Evolutionary conservation across 2,888 invertebrate species (phyloP), one percentile per base, ranked within the genome.

Genomic region (Cistogaster globosa): DNA sequence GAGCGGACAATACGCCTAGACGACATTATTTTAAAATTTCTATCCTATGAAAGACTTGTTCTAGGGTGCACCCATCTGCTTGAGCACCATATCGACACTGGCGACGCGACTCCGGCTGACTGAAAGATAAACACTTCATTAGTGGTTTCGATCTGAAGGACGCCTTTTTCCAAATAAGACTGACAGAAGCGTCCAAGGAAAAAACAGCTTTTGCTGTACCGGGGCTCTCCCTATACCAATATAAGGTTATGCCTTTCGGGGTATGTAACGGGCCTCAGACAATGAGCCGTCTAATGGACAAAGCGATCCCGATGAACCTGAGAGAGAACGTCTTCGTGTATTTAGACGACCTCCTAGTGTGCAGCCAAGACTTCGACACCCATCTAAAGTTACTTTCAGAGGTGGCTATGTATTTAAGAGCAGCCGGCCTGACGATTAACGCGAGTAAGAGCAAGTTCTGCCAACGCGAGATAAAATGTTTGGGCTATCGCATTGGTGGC

Each of bases 391-490:
- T 65, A 14, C 51, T 75, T 2, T 8, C 42, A 1, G 75, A 75
- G 9, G 75, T 65, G 1, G 55, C 75, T n/a, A 2, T n/a, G 2
- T 75, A 57, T 32, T n/a, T 75, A 7, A 36, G 38, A 18, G 9
- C 18, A 7, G 79, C 72, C 0, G 63, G 69, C 14, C 45, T 86
- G 42, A 86, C 86, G 7, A 83, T 86, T 0, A 80, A 83, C 9
- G 62, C 4, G 26, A 26, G 4, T 26, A 26, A 26, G 26, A 26
- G 26, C 26, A 26, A 26, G 26, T 26, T 26, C 26, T 26, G 4
- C 26, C 26, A 26, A 26, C 26, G 26, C 26, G 26, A 26, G 26
- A 26, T 26, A 26, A 77, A 71, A 16, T 86, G 84, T 14, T 18
- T 86, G 14, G 82, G 84, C 1, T 68, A 71, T 55, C 18, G 58